Percentiles rank a stretch among this genome's conserved stretches.
phyloP scores from a whole-genome alignment of 1,140 invertebrate species.

The Eriosoma lanigerum region DNA sequence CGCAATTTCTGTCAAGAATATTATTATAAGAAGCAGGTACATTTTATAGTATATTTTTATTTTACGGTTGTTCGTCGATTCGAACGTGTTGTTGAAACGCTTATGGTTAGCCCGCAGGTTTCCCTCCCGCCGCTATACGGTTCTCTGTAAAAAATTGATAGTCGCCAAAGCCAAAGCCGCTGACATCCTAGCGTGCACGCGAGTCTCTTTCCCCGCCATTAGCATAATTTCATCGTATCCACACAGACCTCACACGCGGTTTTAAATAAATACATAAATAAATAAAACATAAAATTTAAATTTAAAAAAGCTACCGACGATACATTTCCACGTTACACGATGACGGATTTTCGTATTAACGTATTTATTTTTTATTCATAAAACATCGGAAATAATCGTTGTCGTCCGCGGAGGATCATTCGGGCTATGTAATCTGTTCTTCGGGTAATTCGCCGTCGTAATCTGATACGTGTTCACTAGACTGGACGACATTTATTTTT shows the following conservation, averaged over 20 bases:
- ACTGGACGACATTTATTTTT: slow-evolving; percentile 43
- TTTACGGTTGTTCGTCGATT: not conserved
- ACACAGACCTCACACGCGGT: slow-evolving; percentile 10
- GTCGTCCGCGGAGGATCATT: not conserved
- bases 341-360: not conserved
- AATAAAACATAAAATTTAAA: too few species aligned
- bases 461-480: slow-evolving; percentile 32
- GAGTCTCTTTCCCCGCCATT: not conserved
- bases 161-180: slow-evolving; percentile 13
- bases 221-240: slow-evolving; percentile 24
- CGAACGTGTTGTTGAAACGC: not conserved
- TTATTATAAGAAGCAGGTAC: too few species aligned
- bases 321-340: not conserved
- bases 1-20: not conserved
- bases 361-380: not conserved
- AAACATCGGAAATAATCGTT: not conserved
- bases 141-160: not conserved
- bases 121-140: too few species aligned
- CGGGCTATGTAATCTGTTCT: slow-evolving; percentile 11
- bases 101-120: not conserved
- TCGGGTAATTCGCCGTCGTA: slow-evolving; percentile 25
- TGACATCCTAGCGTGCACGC: not conserved
- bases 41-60: too few species aligned
- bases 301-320: slow-evolving; percentile 31
- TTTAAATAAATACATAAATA: too few species aligned